Evolutionary conservation across 2,797 vertebrate species (phyloP), one percentile per base, ranked within the genome.

Genomic region (Acrossocheilus wenchowensis): DNA sequence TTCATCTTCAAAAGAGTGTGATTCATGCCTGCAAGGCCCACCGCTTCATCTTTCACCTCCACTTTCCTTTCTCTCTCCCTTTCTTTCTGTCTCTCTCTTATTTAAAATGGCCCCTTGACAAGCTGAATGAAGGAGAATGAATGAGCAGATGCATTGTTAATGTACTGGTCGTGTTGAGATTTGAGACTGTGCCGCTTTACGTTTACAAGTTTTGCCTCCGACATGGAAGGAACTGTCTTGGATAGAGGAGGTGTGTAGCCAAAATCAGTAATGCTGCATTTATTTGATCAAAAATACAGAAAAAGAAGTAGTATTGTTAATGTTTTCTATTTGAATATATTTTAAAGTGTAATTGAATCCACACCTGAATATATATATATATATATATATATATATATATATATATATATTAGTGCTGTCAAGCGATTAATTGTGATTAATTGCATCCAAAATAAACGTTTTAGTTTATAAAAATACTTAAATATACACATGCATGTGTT

Each of bases 21-120:
- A 96, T 96, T 96, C 95, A 96, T 96, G 96, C 96, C 96, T 95
- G 94, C 95, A 94, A 97, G 96, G 96, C 95, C 94, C 94, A 94
- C 94, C 95, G 94, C 94, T 72, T 87, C 60, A 96, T 96, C 95
- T 93, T 94, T 97, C 95, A 96, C 96, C 96, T 96, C 95, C 95
- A 95, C 95, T 95, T 69, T 64, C 26, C 85, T 66, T 74, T 74
- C 30, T 77, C 50, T 50, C 95, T 95, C 96, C 94, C 95, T 96
- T 95, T 96, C 95, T 96, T 96, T 97, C 95, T 94, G 93, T 93
- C 95, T 95, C 95, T 96, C 94, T 95, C 96, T 96, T 96, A 96
- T 96, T 96, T 96, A 96, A 96, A 96, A 96, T 94, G 95, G 96
- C 94, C 95, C 95, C 96, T 95, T 96, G 95, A 96, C 94, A 68